Conservation (phyloP, 1,140 invertebrate species). For the Drosophila mayri region DNA sequence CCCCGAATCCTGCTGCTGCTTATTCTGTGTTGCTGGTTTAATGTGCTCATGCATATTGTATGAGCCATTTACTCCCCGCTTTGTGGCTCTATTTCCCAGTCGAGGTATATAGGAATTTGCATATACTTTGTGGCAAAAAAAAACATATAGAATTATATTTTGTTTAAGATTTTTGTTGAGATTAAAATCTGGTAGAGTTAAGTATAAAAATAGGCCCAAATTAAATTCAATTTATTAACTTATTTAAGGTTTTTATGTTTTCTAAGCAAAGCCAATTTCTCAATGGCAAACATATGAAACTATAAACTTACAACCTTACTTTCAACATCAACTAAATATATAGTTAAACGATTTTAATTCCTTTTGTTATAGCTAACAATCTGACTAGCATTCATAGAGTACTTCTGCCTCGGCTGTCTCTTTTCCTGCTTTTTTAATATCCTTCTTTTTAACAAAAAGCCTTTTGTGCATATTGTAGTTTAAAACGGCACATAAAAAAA, state of each 20-base stretch:
- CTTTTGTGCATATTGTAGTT: constrained; percentile 75
- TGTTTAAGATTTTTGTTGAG: too few species aligned
- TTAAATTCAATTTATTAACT: not conserved
- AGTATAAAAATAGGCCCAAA: too few species aligned
- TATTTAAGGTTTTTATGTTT: not conserved
- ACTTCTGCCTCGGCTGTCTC: not conserved
- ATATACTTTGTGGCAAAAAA: not conserved
- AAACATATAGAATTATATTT: not conserved
- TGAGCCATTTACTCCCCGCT: constrained; percentile 63
- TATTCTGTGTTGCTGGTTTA: constrained; percentile 60
- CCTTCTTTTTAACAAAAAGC: constrained; percentile 55
- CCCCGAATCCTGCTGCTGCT: constrained; percentile 26
- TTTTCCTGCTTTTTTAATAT: not conserved
- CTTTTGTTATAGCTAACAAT: not conserved
- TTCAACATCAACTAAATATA: too few species aligned
- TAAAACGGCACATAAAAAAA: constrained; percentile 45
- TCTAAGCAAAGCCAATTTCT: not conserved
- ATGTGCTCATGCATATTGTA: constrained; percentile 75
- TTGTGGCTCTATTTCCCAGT: constrained; percentile 20
- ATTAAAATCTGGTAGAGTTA: too few species aligned
- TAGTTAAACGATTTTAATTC: not conserved
- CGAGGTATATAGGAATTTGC: not conserved
- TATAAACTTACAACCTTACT: too few species aligned
- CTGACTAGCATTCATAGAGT: not conserved
- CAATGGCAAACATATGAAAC: not conserved